Conservation (phyloP, 2,113 vertebrate species). For the Phylloscopus whistleri region DNA sequence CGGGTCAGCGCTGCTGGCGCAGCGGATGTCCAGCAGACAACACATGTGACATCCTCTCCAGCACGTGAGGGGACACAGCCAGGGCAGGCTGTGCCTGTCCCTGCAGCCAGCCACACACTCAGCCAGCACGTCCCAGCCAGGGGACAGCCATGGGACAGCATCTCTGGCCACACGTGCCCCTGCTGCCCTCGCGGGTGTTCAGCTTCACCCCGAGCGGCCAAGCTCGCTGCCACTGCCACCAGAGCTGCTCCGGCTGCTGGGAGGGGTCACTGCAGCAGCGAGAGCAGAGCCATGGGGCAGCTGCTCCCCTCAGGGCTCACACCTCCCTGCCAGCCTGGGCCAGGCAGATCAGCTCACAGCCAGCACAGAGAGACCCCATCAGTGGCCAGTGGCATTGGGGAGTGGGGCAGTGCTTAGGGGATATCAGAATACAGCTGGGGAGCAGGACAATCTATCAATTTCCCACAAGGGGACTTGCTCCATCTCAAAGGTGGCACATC, state of each 20-base stretch:
- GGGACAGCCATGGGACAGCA: not conserved
- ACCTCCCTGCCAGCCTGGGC: not conserved
- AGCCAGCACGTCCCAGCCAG: not conserved
- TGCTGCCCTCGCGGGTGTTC: not conserved
- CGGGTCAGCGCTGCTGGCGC: not conserved
- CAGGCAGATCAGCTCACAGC: not conserved
- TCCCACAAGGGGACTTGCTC: not conserved
- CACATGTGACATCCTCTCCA: not conserved
- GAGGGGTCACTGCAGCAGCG: not conserved
- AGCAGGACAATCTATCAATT: too few relatives aligned
- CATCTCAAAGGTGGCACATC: fast-evolving
- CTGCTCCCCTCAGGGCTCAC: not conserved
- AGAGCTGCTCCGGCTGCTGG: not conserved
- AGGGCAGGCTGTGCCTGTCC: not conserved
- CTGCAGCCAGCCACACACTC: not conserved
- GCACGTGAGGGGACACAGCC: not conserved
- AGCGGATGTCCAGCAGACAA: not conserved
- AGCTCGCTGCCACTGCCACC: not conserved
- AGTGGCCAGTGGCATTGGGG: not conserved
- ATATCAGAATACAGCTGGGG: too few relatives aligned
- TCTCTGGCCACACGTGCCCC: fast-evolving
- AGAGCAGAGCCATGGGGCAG: fast-evolving
- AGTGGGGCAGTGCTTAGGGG: not conserved
- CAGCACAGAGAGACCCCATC: not conserved
- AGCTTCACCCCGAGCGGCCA: fast-evolving